Percentiles rank a stretch among this genome's conserved stretches.
These are phyloP conservation scores for Lepidotrigona ventralis DNA, from an alignment of 1,140 invertebrate species.

Conservation along the genomic window DNA sequence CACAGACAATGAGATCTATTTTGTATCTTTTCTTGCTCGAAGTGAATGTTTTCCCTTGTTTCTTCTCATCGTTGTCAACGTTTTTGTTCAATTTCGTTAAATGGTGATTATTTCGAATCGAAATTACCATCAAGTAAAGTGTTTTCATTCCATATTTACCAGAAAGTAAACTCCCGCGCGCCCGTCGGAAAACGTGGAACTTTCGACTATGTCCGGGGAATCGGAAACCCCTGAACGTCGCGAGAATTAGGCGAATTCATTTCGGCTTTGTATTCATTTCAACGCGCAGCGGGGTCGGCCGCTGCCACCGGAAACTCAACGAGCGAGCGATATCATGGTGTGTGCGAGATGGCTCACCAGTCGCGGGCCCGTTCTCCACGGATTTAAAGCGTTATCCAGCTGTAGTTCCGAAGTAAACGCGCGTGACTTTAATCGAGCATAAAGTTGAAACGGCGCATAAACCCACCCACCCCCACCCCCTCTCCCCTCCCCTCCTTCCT, in stretches of 20 bases:
- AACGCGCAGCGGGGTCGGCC: not conserved
- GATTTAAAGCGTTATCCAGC: conserved; percentile 46
- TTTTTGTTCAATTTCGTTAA: no score
- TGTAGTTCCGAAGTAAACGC: conserved; percentile 48
- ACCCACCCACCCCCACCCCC: conserved; percentile 1
- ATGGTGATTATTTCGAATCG: no score
- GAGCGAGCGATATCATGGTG: conserved; percentile 4
- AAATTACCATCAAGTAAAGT: no score
- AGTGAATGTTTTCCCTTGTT: no score
- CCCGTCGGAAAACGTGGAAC: not conserved
- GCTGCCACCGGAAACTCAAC: not conserved
- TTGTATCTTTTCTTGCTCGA: no score
- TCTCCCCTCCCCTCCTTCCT: no score
- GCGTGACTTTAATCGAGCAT: conserved; percentile 55
- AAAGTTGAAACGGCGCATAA: conserved; percentile 54
- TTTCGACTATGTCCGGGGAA: not conserved
- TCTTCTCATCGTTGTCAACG: no score
- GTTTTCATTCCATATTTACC: not conserved
- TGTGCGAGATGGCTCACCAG: not conserved
- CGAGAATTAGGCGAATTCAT: not conserved
- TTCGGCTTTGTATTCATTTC: not conserved
- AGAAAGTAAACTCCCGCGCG: not conserved
- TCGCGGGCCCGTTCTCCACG: conserved; percentile 26
- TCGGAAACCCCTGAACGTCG: not conserved
- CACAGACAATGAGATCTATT: no score